Evolutionary conservation across 2,797 vertebrate genomes (phyloP).

Genomic region (Petrocephalus schoutedeni): DNA sequence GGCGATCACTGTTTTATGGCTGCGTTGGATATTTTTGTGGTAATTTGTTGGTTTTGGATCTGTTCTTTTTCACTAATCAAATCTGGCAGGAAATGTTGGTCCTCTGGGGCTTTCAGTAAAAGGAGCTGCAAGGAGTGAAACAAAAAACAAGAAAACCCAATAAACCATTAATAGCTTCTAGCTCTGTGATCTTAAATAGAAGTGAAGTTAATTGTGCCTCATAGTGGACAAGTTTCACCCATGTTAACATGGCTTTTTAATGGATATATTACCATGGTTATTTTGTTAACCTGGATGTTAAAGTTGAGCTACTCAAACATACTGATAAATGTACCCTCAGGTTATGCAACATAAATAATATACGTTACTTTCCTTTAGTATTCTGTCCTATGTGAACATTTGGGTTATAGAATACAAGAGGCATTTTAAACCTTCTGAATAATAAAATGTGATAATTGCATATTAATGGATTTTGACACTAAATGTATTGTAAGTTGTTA

Average conservation of each 20-base stretch:
- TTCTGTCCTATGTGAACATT: neutral
- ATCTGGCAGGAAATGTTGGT: slow-evolving; percentile 5
- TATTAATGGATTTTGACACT: neutral
- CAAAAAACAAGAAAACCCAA: neutral
- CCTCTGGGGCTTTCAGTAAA: neutral
- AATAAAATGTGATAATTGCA: neutral
- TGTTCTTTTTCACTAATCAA: neutral
- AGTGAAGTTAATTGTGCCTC: neutral
- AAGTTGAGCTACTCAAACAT: neutral
- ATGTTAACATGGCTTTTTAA: neutral
- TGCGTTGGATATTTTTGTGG: neutral
- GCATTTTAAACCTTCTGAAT: neutral
- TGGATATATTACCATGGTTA: neutral
- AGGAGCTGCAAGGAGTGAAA: neutral
- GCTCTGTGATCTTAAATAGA: neutral
- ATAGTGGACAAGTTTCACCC: neutral
- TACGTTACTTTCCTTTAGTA: neutral
- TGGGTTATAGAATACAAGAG: neutral
- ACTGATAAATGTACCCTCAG: neutral
- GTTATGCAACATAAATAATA: neutral
- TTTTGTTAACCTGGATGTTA: neutral
- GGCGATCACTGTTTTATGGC: neutral
- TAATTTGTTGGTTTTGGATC: slow-evolving; percentile 12
- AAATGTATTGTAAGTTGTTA: neutral
- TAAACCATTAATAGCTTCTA: neutral